Evolutionary conservation across 2,113 vertebrate species (phyloP).

Genomic region (Piprites chloris): DNA sequence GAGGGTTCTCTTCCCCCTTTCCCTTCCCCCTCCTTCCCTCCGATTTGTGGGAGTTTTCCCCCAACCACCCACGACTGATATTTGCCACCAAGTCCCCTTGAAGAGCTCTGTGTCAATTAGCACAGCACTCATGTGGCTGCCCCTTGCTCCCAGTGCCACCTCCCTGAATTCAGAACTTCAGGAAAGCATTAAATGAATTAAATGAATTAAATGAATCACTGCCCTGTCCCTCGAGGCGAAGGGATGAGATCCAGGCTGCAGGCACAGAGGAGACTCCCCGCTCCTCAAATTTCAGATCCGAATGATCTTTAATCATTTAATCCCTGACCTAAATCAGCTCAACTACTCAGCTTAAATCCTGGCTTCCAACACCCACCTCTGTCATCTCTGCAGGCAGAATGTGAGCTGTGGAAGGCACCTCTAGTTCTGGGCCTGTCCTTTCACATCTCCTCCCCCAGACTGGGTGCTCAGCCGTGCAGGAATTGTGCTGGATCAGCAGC

Average conservation of each 20-base stretch:
- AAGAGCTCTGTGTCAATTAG: neutral
- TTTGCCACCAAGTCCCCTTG: neutral
- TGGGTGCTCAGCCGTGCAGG: neutral
- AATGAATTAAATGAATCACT: neutral
- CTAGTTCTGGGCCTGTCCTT: neutral
- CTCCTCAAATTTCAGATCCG: neutral
- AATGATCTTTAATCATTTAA: neutral
- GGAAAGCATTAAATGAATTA: neutral
- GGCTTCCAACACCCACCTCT: neutral
- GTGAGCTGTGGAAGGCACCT: neutral
- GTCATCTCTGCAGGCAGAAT: neutral
- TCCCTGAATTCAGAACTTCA: neutral
- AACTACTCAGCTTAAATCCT: neutral
- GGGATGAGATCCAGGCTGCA: neutral
- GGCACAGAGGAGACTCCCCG: neutral
- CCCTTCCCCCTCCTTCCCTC: too few relatives aligned
- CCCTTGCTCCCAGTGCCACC: neutral
- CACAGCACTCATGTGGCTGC: neutral
- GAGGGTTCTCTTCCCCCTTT: neutral
- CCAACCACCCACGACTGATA: neutral
- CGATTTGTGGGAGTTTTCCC: neutral
- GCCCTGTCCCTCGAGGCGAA: rapidly evolving
- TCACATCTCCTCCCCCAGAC: neutral
- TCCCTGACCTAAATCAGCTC: neutral
- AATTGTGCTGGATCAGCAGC: neutral